Evolutionary conservation across 2,797 vertebrate genomes (phyloP).

Genomic region (Potorous gilbertii): DNA sequence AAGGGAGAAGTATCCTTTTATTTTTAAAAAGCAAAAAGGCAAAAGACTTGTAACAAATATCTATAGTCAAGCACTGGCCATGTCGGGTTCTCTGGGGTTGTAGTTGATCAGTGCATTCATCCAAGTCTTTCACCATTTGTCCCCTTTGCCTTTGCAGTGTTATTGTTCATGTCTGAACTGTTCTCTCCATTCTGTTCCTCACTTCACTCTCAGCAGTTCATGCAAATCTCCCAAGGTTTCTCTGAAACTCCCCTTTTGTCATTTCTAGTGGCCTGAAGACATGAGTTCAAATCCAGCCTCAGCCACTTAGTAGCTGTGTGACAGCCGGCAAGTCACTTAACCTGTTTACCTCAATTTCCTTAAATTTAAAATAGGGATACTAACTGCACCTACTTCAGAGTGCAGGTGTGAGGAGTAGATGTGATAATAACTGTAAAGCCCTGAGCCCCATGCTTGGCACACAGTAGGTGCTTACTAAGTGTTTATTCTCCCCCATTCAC

Average conservation of each 20-base stretch:
- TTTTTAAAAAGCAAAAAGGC: not conserved
- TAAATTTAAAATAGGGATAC: not conserved
- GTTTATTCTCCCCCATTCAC: not conserved
- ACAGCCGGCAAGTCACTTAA: not conserved
- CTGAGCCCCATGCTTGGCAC: not conserved
- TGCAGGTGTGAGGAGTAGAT: not conserved
- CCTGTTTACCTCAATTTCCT: not conserved
- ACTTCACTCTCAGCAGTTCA: not conserved
- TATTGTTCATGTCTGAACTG: not conserved
- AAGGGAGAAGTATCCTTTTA: too few species aligned
- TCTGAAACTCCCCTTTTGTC: too few species aligned
- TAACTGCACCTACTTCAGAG: not conserved
- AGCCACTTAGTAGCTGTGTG: not conserved
- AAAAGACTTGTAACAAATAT: not conserved
- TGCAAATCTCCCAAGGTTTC: not conserved
- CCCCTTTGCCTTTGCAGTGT: not conserved
- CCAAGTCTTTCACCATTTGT: not conserved
- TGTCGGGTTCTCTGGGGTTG: too few species aligned
- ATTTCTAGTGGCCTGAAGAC: too few species aligned
- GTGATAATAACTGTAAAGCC: not conserved
- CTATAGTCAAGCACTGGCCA: not conserved
- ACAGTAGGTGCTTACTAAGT: not conserved
- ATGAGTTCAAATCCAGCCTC: not conserved
- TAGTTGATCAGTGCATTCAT: too few species aligned
- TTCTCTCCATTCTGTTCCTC: not conserved